These are phyloP conservation scores for Dromiciops gliroides DNA, from an alignment of 2,113 vertebrate genomes.

Conservation along the genomic window DNA sequence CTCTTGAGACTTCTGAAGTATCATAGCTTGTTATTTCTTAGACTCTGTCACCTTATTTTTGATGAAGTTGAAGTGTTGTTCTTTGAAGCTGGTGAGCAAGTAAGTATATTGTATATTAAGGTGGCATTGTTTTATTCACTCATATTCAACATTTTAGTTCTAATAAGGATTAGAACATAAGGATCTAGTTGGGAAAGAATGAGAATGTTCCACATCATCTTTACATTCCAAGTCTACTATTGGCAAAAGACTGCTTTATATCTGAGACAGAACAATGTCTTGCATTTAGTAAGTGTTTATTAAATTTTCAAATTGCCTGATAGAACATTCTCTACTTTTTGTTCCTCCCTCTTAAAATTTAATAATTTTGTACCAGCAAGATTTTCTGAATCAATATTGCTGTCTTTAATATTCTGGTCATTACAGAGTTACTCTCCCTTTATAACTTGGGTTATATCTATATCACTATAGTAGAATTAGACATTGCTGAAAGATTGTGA, in stretches of 20 bases:
- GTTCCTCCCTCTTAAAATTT: constrained; percentile 5
- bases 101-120: constrained; percentile 52
- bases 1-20: constrained; percentile 87
- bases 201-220: not conserved
- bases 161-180: not conserved
- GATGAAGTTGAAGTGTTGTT: constrained; percentile 89
- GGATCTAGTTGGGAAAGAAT: not conserved
- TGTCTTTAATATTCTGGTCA: constrained; percentile 26
- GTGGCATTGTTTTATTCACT: not conserved
- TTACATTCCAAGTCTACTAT: not conserved
- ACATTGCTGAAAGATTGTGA: not conserved
- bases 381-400: not conserved
- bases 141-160: not conserved
- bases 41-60: constrained; percentile 90
- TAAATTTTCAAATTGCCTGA: not conserved
- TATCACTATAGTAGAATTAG: not conserved
- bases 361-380: not conserved
- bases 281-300: not conserved
- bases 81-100: constrained; percentile 86
- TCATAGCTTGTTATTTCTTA: constrained; percentile 86
- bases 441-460: not conserved
- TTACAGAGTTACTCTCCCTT: not conserved
- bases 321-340: not conserved
- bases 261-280: not conserved
- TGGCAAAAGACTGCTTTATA: not conserved